These are phyloP conservation scores for Mustela lutreola DNA, from an alignment of 2,113 vertebrate species.

Conservation along the genomic window DNA sequence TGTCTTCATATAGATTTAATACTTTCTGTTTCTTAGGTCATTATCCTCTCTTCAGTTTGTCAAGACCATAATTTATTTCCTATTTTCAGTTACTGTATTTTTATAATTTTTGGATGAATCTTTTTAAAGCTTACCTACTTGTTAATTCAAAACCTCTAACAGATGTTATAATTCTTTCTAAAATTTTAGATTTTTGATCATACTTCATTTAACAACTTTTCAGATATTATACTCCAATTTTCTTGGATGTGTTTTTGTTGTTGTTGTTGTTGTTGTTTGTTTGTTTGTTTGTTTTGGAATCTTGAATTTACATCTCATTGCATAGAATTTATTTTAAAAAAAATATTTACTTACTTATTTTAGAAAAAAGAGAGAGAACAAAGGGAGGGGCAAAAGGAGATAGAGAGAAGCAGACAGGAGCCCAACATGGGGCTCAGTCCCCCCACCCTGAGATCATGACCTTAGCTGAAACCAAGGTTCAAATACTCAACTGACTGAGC, in stretches of 20 bases:
- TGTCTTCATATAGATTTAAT: neutral
- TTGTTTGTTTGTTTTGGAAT: neutral
- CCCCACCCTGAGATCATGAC: neutral
- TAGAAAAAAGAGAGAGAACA: neutral
- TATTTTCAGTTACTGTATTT: neutral
- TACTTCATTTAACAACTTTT: neutral
- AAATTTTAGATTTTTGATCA: neutral
- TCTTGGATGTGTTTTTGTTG: neutral
- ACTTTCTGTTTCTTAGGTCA: neutral
- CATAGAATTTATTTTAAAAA: neutral
- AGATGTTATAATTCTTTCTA: neutral
- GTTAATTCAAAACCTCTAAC: neutral
- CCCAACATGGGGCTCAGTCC: neutral
- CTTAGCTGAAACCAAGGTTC: neutral
- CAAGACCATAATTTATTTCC: neutral
- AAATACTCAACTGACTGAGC: neutral
- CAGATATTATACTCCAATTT: neutral
- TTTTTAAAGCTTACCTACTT: neutral
- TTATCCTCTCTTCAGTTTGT: neutral
- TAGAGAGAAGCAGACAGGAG: neutral
- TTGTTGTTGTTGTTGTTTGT: neutral
- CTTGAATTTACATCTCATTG: neutral
- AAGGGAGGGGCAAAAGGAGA: too few species aligned
- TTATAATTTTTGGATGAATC: neutral
- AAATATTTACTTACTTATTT: neutral